Conservation (phyloP, 2,888 invertebrate species). For the Kryphioiulus occultus region DNA sequence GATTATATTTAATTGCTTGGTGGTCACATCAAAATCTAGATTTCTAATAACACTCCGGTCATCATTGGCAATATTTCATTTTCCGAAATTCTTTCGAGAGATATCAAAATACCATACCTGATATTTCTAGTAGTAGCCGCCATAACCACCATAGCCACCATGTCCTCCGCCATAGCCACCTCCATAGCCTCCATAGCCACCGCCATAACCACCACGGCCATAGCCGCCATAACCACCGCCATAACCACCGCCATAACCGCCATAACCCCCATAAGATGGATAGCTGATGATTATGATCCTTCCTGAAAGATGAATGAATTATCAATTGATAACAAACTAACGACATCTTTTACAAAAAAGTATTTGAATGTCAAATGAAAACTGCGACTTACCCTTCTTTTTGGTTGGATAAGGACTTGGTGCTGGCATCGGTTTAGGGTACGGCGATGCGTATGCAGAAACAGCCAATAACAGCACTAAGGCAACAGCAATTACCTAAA, state of each 20-base stretch:
- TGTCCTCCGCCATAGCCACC: neutral
- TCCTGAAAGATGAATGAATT: neutral
- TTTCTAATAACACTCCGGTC: too few relatives aligned
- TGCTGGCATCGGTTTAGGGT: slow-evolving; percentile 33
- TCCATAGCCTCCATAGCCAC: neutral
- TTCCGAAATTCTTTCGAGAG: too few relatives aligned
- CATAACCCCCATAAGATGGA: slow-evolving; percentile 20
- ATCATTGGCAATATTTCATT: too few relatives aligned
- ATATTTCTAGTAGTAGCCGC: slow-evolving; percentile 40
- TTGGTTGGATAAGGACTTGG: slow-evolving; percentile 24
- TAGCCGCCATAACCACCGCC: neutral
- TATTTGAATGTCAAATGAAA: neutral
- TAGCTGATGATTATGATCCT: slow-evolving; percentile 1
- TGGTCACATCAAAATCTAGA: too few relatives aligned
- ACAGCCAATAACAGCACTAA: slow-evolving; percentile 1
- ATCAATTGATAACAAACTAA: neutral
- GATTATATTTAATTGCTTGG: too few relatives aligned
- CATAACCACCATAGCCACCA: slow-evolving; percentile 14
- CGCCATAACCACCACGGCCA: neutral
- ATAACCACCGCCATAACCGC: neutral
- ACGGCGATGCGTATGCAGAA: neutral
- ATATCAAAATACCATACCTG: neutral
- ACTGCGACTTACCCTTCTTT: neutral
- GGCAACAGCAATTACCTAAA: neutral
- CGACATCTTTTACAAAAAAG: neutral